Conservation (phyloP, 2,888 invertebrate genomes). For the Hybos culiciformis region DNA sequence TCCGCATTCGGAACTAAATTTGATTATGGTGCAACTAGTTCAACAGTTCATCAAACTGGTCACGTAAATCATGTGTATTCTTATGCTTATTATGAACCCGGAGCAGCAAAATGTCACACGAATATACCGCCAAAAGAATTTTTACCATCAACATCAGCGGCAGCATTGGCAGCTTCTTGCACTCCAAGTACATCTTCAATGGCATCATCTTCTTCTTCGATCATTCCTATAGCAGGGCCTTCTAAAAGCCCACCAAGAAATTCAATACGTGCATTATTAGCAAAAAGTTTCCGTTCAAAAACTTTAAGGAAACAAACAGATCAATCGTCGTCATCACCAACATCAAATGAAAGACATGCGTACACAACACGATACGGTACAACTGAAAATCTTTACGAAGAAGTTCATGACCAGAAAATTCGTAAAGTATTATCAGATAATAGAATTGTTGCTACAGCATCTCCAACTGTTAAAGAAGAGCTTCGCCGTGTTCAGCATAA, state of each 20-base stretch:
- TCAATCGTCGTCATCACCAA: slow-evolving; percentile 7
- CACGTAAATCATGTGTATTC: slow-evolving; percentile 50
- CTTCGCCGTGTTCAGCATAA: slow-evolving; percentile 69
- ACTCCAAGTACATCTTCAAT: slow-evolving; percentile 9
- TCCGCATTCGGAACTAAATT: no score
- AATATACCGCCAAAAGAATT: slow-evolving; percentile 43
- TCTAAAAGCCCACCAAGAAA: slow-evolving; percentile 34
- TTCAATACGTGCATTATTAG: slow-evolving; percentile 31
- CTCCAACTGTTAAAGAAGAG: slow-evolving; percentile 67
- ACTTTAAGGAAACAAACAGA: slow-evolving; percentile 13
- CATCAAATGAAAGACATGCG: slow-evolving; percentile 42
- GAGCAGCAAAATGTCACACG: slow-evolving; percentile 46
- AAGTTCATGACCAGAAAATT: slow-evolving; percentile 34
- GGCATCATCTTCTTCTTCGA: slow-evolving; percentile 12
- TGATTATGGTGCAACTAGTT: slow-evolving; percentile 23
- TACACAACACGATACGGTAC: slow-evolving; percentile 69
- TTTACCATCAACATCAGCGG: slow-evolving; percentile 23
- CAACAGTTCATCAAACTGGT: slow-evolving; percentile 9
- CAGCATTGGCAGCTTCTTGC: neutral
- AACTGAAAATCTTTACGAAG: slow-evolving; percentile 46
- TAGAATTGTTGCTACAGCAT: slow-evolving; percentile 50
- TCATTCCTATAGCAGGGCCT: slow-evolving; percentile 20
- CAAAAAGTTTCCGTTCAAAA: slow-evolving; percentile 32
- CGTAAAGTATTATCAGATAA: slow-evolving; percentile 37
- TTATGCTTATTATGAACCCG: slow-evolving; percentile 69